These are phyloP conservation scores for Drosophila mojavensis DNA, from an alignment of 1,140 invertebrate species.

Conservation along the genomic window DNA sequence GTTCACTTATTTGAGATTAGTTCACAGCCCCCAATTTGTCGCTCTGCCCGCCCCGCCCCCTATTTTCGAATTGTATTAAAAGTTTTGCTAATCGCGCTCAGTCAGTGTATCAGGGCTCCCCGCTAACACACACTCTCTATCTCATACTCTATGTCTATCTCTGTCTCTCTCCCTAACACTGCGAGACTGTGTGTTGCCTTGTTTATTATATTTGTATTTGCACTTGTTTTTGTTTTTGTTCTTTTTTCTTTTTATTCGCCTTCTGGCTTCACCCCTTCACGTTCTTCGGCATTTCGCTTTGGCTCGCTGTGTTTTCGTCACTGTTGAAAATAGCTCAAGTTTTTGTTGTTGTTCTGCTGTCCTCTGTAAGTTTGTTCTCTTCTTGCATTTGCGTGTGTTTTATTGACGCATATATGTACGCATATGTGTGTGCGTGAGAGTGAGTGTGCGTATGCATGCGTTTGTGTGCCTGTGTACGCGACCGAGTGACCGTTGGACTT, in stretches of 20 bases:
- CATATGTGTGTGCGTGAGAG: slow-evolving; percentile 7
- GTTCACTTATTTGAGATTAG: slow-evolving; percentile 43
- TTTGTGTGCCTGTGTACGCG: slow-evolving; percentile 21
- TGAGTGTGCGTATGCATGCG: slow-evolving; percentile 15
- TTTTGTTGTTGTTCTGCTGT: slow-evolving; percentile 22
- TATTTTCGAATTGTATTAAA: slow-evolving; percentile 5
- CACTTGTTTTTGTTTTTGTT: slow-evolving; percentile 5
- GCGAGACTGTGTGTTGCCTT: too few species aligned
- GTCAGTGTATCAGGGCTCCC: slow-evolving; percentile 9
- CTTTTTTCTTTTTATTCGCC: slow-evolving; percentile 5
- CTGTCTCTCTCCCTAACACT: not conserved
- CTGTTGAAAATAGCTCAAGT: slow-evolving; percentile 49
- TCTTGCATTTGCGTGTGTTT: slow-evolving; percentile 33
- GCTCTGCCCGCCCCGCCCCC: not conserved
- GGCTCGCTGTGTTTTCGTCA: slow-evolving; percentile 38
- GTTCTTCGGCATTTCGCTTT: slow-evolving; percentile 10
- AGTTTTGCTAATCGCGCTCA: slow-evolving; percentile 31
- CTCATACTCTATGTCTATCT: not conserved
- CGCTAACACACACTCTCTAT: not conserved
- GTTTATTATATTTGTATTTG: slow-evolving; percentile 23
- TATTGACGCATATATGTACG: slow-evolving; percentile 9
- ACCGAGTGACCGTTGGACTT: slow-evolving; percentile 79
- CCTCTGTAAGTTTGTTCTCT: slow-evolving; percentile 33
- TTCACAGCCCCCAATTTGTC: slow-evolving; percentile 5
- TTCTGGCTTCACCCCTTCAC: slow-evolving; percentile 28